Evolutionary conservation across 2,797 vertebrate species (phyloP).

Genomic region (Manis javanica): DNA sequence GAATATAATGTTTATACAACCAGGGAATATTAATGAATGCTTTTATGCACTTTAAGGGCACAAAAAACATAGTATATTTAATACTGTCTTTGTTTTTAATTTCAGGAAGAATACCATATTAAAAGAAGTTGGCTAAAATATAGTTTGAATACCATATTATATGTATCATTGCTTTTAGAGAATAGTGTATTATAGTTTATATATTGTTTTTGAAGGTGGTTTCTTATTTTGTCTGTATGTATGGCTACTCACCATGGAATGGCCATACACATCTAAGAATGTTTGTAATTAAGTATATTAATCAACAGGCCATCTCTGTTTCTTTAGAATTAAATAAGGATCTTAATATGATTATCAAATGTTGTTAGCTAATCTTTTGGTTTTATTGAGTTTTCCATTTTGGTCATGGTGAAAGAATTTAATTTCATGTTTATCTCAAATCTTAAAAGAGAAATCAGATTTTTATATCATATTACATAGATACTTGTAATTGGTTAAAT

Average conservation of each 20-base stretch:
- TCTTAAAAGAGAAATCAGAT: conserved; percentile 32
- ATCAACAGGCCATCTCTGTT: background rate
- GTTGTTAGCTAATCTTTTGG: background rate
- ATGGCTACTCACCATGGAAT: background rate
- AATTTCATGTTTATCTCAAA: conserved; percentile 37
- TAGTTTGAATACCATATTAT: background rate
- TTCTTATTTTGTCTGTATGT: background rate
- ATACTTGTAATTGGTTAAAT: conserved; percentile 17
- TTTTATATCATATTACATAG: conserved; percentile 13
- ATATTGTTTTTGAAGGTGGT: background rate
- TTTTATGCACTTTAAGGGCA: background rate
- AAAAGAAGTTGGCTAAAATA: background rate
- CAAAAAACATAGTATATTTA: background rate
- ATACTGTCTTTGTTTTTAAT: background rate
- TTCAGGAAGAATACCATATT: background rate
- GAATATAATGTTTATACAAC: background rate
- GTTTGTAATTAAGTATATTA: background rate
- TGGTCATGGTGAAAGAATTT: background rate
- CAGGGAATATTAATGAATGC: background rate
- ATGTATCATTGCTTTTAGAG: background rate
- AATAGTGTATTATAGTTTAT: background rate
- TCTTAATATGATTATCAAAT: background rate
- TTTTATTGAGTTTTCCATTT: conserved; percentile 24
- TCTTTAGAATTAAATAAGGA: background rate
- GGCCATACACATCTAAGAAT: background rate